A percentile compares a stretch with the other conserved stretches of the same genome.
Evolutionary conservation across 2,888 invertebrate species (phyloP).

Genomic region (Arge pagana): DNA sequence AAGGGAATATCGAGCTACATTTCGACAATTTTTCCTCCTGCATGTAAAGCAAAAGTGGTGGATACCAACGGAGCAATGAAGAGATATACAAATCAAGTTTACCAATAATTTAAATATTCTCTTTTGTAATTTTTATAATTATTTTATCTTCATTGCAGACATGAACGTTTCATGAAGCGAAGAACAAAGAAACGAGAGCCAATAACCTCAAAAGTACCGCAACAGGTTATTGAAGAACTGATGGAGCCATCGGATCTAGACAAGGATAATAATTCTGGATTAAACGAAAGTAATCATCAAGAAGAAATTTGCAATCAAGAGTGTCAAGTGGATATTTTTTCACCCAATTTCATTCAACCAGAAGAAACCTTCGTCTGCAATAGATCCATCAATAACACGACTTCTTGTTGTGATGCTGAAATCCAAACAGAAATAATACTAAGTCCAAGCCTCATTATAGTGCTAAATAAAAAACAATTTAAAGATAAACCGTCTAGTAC

Average conservation of each 20-base stretch:
- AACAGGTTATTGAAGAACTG: constrained; percentile 2
- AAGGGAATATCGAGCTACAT: constrained; percentile 26
- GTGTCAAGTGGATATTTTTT: constrained; percentile 25
- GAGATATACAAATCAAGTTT: too few species aligned
- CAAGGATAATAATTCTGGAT: constrained; percentile 8
- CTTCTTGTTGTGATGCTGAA: constrained; percentile 23
- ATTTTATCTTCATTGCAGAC: constrained; percentile 29
- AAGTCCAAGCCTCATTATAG: not conserved
- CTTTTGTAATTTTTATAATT: constrained; percentile 22
- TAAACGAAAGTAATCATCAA: not conserved
- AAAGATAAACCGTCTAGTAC: constrained; percentile 23
- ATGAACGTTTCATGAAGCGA: constrained; percentile 25
- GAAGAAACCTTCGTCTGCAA: constrained; percentile 27
- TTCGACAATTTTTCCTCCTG: constrained; percentile 28
- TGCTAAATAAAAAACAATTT: constrained; percentile 17
- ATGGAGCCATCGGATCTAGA: not conserved
- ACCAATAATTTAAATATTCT: too few species aligned
- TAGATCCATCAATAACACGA: constrained; percentile 20
- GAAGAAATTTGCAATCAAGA: constrained; percentile 21
- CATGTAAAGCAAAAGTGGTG: too few species aligned
- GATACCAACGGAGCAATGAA: too few species aligned
- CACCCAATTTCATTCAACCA: constrained; percentile 4
- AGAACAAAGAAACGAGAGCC: constrained; percentile 13
- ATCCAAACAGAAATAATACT: constrained; percentile 26
- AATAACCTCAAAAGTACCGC: constrained; percentile 2